phyloP scores from a whole-genome alignment of 2,797 vertebrate genomes.

The Leontocebus nigricollis region DNA sequence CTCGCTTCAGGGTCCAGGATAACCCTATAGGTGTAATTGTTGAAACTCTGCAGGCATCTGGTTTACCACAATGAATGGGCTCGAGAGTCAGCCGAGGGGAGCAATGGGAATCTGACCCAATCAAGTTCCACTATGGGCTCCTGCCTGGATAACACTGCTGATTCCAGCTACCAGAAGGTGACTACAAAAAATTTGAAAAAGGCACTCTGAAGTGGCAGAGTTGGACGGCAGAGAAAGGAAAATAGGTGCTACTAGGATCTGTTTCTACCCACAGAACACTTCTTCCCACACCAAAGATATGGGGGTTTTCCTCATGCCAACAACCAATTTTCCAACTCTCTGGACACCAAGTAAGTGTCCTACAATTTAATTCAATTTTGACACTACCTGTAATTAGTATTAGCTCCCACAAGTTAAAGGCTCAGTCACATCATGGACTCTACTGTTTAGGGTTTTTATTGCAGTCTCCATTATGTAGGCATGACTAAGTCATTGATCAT shows the following conservation, averaged over 20 bases:
- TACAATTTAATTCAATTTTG: background rate
- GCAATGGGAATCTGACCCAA: background rate
- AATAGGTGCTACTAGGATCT: background rate
- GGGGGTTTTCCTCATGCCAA: background rate
- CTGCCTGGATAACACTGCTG: background rate
- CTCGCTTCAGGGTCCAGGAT: background rate
- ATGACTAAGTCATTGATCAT: background rate
- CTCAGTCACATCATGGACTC: background rate
- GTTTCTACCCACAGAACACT: background rate
- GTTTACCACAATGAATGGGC: background rate
- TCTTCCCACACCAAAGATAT: background rate
- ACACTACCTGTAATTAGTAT: background rate
- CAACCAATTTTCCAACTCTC: background rate
- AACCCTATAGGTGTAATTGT: background rate
- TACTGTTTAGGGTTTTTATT: background rate
- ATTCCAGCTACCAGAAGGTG: background rate
- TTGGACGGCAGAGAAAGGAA: background rate
- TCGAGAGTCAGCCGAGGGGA: background rate
- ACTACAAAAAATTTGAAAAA: background rate
- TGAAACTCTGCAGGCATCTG: background rate
- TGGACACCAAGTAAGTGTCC: background rate
- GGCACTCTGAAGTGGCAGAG: background rate
- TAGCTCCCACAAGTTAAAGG: background rate
- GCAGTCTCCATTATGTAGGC: background rate
- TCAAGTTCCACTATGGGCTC: background rate